A percentile compares a stretch with the other conserved stretches of the same genome.
phyloP scores from a whole-genome alignment of 2,797 vertebrate genomes.

The Pempheris klunzingeri region DNA sequence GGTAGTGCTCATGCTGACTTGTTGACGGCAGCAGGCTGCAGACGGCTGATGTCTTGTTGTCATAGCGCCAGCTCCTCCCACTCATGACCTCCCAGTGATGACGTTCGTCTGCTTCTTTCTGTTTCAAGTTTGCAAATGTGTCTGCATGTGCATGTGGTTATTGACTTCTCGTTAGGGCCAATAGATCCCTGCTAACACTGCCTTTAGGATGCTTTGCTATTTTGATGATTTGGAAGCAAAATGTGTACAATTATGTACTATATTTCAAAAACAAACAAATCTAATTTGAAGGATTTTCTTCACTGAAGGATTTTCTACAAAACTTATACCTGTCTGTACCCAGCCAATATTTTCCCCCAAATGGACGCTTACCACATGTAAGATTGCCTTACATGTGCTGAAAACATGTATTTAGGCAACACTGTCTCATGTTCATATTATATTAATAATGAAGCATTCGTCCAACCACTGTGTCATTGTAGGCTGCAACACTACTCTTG shows the following conservation, averaged over 20 bases:
- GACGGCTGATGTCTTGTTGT: constrained; percentile 76
- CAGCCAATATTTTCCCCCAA: not conserved
- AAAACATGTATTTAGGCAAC: constrained; percentile 46
- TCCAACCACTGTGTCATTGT: constrained; percentile 52
- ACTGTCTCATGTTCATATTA: constrained; percentile 44
- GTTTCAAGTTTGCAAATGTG: constrained; percentile 62
- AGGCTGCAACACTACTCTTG: constrained; percentile 47
- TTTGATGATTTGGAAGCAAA: constrained; percentile 12
- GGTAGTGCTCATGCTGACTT: constrained; percentile 78
- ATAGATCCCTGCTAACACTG: constrained; percentile 6
- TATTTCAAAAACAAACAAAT: not conserved
- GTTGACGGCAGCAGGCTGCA: constrained; percentile 75
- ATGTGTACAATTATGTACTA: not conserved
- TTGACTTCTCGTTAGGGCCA: constrained; percentile 15
- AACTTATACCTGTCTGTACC: not conserved
- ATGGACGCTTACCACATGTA: constrained; percentile 22
- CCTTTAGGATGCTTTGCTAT: constrained; percentile 13
- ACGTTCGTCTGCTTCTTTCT: constrained; percentile 57
- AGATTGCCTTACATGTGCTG: constrained; percentile 49
- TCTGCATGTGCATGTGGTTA: constrained; percentile 57
- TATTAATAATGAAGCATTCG: constrained; percentile 61
- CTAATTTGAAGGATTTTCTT: not conserved
- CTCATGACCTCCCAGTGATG: constrained; percentile 59
- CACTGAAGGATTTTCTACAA: not conserved
- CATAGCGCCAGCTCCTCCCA: constrained; percentile 68